Percentiles rank a stretch among this genome's conserved stretches.
phyloP scores from a whole-genome alignment of 2,797 vertebrate species.

The Pseudomugil gertrudae region DNA sequence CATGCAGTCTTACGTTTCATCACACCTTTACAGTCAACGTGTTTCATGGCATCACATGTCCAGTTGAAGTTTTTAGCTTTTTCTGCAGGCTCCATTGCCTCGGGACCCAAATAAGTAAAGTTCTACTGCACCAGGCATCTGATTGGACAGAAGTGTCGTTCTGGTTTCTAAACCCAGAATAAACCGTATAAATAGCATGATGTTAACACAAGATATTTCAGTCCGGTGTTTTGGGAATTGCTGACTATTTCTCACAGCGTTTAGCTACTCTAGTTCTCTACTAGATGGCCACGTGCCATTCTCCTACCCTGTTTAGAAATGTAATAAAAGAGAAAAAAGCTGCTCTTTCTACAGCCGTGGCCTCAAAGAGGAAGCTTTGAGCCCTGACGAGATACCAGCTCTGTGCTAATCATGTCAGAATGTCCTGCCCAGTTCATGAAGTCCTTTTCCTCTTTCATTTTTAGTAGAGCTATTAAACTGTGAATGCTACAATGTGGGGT shows the following conservation, averaged over 20 bases:
- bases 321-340: conserved; percentile 15
- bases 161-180: conserved; percentile 69
- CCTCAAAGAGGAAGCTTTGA: conserved; percentile 62
- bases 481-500: not conserved
- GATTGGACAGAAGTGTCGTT: conserved; percentile 58
- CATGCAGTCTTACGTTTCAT: not conserved
- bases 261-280: conserved; percentile 34
- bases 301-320: conserved; percentile 22
- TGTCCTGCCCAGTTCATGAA: conserved; percentile 56
- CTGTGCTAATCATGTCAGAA: conserved; percentile 61
- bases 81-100: conserved; percentile 1
- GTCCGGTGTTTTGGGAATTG: conserved; percentile 45
- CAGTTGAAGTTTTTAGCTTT: not conserved
- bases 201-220: conserved; percentile 63
- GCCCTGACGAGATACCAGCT: conserved; percentile 45
- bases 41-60: not conserved
- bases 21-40: not conserved
- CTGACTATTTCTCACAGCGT: conserved; percentile 44
- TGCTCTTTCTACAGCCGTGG: conserved; percentile 50
- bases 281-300: conserved; percentile 21
- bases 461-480: not conserved
- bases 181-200: conserved; percentile 61
- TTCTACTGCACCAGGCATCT: conserved; percentile 23
- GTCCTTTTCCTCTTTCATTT: conserved; percentile 44
- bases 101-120: conserved; percentile 26